These are phyloP conservation scores for Corythaixoides concolor DNA, from an alignment of 2,113 vertebrate genomes.

Conservation along the genomic window DNA sequence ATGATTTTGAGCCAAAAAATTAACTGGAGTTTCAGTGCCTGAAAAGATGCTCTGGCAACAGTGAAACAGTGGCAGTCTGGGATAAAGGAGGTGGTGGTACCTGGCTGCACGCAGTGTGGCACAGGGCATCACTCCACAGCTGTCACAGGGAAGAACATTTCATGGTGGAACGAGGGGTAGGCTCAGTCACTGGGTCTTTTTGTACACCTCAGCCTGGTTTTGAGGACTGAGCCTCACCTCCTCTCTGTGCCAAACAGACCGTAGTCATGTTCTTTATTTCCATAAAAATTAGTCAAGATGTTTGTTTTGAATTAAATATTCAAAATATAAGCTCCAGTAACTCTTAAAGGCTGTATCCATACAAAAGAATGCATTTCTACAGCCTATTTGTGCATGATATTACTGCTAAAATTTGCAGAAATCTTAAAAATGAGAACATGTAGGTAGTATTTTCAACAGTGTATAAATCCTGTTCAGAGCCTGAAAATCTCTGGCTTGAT, in stretches of 20 bases:
- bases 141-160: background rate
- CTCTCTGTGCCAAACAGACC: fast-evolving
- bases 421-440: background rate
- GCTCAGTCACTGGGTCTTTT: background rate
- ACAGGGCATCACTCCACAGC: background rate
- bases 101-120: background rate
- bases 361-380: background rate
- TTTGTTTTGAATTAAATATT: background rate
- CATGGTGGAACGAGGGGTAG: background rate
- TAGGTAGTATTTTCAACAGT: background rate
- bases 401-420: background rate
- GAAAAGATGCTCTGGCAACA: background rate
- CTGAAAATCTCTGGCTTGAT: background rate
- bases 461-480: background rate
- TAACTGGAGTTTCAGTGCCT: background rate
- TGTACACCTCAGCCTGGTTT: background rate
- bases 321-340: background rate
- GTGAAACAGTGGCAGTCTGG: background rate
- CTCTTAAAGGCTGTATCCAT: background rate
- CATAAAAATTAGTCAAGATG: background rate
- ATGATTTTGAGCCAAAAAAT: background rate
- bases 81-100: background rate
- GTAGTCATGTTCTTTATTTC: background rate
- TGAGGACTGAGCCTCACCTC: background rate
- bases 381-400: background rate